Evolutionary conservation across 1,140 invertebrate species (phyloP), one percentile per base, ranked within the genome.

Genomic region (Drosophila subpulchrella): DNA sequence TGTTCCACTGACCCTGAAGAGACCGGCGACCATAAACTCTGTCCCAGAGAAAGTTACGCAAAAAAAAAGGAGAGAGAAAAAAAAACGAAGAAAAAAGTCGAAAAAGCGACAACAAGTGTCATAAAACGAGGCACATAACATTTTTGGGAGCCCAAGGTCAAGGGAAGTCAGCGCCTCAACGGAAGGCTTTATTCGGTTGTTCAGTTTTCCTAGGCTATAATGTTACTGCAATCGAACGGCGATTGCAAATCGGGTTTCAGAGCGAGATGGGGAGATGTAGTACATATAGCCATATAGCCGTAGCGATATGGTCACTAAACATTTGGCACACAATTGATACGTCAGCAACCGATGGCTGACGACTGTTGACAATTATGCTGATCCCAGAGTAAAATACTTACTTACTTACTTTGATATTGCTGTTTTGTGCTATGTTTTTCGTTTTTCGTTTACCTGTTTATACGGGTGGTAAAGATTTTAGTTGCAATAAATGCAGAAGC

Each of bases 281-380:
- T 59, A 60, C 82, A 81, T 75, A 68, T 73, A 57, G 56, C 67
- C 89, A 82, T 75, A 82, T 85, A 72, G 66, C 51, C 66, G 58
- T 71, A 59, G 61, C 75, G 91, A 90, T 88, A 90, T 91, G 79
- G 91, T 82, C 78, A 90, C 83, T 91, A 83, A 85, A 74, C 91
- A 81, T 89, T 80, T 90, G 57, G 84, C 89, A 90, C 91, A 92
- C 78, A 75, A 88, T 89, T 88, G 84, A 89, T 88, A 84, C 74
- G 85, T 81, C 84, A 88, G 75, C 82, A 71, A 48, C 17, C 72
- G 56, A 42, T 36, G 53, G 20, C 63, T 42, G 77, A 42, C 42
- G 53, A 27, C 63, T 38, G 77, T 86, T 79, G 83, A 86, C 83
- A 88, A 88, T 88, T 83, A 79, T 86, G 79, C 79, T 86, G 78